Conservation (phyloP, 1,140 invertebrate species). For the Parasteatoda tepidariorum region DNA sequence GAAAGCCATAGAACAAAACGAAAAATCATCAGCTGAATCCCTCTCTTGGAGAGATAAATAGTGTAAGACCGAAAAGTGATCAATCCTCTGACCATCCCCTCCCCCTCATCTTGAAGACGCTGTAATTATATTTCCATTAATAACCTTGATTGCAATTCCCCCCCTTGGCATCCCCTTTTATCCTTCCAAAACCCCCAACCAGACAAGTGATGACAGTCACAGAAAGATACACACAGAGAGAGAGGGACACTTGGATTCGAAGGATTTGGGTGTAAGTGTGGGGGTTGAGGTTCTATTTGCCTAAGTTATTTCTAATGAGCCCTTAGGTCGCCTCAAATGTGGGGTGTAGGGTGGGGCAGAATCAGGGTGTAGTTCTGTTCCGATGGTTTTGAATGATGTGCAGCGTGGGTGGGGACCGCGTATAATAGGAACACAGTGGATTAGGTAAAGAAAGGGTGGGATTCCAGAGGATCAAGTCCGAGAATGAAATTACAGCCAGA, state of each 20-base stretch:
- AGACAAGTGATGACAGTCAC: slow-evolving; percentile 37
- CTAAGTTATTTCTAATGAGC: slow-evolving; percentile 58
- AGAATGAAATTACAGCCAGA: background rate
- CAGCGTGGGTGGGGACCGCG: slow-evolving; percentile 5
- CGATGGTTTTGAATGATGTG: slow-evolving; percentile 47
- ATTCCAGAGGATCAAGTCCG: slow-evolving; percentile 2
- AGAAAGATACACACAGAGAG: background rate
- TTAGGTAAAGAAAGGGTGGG: slow-evolving; percentile 33
- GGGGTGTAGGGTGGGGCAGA: slow-evolving; percentile 17
- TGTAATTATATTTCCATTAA: slow-evolving; percentile 60
- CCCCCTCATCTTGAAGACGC: background rate
- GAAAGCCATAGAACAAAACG: too few relatives aligned
- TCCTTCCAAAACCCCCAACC: too few relatives aligned
- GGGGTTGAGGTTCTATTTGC: slow-evolving; percentile 33
- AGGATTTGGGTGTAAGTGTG: background rate
- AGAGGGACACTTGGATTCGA: slow-evolving; percentile 15
- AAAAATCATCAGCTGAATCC: background rate
- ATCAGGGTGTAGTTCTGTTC: slow-evolving; percentile 36
- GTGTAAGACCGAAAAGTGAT: background rate
- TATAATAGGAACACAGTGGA: slow-evolving; percentile 15
- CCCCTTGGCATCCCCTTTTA: background rate
- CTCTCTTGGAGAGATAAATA: background rate
- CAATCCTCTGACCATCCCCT: background rate
- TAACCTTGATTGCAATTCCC: slow-evolving; percentile 46
- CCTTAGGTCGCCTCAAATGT: background rate